Conservation (phyloP, 2,113 vertebrate species). For the Sciurus niger region DNA sequence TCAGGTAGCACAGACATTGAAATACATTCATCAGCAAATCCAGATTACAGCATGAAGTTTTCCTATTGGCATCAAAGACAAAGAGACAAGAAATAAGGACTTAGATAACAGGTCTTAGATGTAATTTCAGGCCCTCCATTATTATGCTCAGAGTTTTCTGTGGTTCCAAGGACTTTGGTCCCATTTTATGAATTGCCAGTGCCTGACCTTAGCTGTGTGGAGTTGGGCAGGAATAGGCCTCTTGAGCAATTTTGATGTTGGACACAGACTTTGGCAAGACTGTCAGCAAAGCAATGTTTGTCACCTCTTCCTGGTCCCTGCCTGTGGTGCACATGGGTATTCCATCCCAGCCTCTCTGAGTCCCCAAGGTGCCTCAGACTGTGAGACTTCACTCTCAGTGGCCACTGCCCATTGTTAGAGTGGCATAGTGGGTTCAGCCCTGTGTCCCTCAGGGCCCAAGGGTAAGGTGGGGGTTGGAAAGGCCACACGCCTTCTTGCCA, state of each 20-base stretch:
- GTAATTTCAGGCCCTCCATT: not conserved
- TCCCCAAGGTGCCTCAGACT: rapidly evolving
- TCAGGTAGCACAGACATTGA: not conserved
- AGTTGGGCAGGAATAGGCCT: not conserved
- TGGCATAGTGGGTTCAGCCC: not conserved
- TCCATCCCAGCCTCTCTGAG: not conserved
- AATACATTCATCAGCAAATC: not conserved
- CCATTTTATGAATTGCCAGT: not conserved
- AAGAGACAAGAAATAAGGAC: not conserved
- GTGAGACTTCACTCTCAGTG: rapidly evolving
- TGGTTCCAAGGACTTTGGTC: not conserved
- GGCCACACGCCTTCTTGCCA: not conserved
- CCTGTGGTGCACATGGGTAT: not conserved
- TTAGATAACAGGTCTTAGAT: not conserved
- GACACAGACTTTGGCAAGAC: not conserved
- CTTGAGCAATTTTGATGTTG: not conserved
- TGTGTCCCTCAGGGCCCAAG: not conserved
- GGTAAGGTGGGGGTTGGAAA: too few species aligned
- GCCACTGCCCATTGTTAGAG: too few species aligned
- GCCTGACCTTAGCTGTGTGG: not conserved
- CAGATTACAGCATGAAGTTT: not conserved
- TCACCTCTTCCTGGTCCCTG: not conserved
- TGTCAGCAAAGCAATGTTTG: not conserved
- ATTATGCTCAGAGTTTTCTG: not conserved
- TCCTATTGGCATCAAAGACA: not conserved